phyloP scores from a whole-genome alignment of 2,797 vertebrate species.

The Martes flavigula region DNA sequence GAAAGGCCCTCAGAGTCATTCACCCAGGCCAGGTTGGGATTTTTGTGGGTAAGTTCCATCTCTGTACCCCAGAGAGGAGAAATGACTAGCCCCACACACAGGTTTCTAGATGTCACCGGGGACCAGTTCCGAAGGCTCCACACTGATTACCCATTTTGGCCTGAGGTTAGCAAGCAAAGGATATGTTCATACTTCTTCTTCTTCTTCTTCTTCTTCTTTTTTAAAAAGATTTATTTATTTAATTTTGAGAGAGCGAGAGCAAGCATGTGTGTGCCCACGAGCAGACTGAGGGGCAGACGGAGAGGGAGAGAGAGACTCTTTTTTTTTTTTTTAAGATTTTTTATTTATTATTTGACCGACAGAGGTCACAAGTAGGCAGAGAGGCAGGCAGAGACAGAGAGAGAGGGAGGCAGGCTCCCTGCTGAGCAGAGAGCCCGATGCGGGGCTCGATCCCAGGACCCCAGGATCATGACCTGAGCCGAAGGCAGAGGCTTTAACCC shows the following conservation, averaged over 20 bases:
- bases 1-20: not conserved
- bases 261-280: not conserved
- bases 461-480: too few relatives aligned
- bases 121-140: not conserved
- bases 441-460: too few relatives aligned
- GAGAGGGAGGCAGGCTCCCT: too few relatives aligned
- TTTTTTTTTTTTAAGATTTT: too few relatives aligned
- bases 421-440: too few relatives aligned
- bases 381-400: too few relatives aligned
- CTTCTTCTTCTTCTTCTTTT: not conserved
- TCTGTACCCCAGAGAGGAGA: not conserved
- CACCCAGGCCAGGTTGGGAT: not conserved
- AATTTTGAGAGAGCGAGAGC: not conserved
- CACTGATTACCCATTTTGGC: not conserved
- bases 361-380: too few relatives aligned
- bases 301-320: not conserved
- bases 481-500: too few relatives aligned
- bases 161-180: not conserved
- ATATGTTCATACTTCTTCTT: not conserved
- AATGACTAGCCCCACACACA: not conserved
- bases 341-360: too few relatives aligned
- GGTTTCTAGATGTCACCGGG: not conserved
- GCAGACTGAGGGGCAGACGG: not conserved
- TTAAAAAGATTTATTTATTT: not conserved
- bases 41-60: not conserved